These are phyloP conservation scores for Lathamus discolor DNA, from an alignment of 2,113 vertebrate genomes.

Conservation along the genomic window DNA sequence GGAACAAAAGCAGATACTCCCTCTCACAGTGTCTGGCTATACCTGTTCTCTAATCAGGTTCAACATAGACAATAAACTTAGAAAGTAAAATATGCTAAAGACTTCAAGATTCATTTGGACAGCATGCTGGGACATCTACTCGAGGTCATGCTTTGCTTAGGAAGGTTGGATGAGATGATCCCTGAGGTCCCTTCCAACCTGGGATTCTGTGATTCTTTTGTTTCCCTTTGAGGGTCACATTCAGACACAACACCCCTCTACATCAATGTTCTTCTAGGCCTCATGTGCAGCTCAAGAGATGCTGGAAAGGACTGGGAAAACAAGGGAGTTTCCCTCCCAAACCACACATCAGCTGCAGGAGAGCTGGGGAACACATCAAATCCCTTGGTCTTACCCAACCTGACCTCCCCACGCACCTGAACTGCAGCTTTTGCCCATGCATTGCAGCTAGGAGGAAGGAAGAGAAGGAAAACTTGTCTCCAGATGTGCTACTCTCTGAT, in stretches of 20 bases:
- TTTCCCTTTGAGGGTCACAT: rapidly evolving
- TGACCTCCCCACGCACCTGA: neutral
- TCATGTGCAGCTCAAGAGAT: neutral
- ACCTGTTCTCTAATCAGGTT: neutral
- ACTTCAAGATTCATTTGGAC: neutral
- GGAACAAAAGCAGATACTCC: neutral
- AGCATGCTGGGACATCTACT: neutral
- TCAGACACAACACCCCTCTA: neutral
- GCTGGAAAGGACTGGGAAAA: neutral
- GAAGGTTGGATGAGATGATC: neutral
- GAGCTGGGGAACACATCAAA: neutral
- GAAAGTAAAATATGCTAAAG: neutral
- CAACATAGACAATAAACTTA: neutral
- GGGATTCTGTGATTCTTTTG: neutral
- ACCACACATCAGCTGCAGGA: neutral
- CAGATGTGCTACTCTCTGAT: neutral
- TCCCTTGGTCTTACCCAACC: neutral
- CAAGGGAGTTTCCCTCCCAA: neutral
- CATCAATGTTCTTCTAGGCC: neutral
- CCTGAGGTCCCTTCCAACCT: neutral
- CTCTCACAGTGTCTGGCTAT: neutral
- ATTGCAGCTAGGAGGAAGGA: neutral
- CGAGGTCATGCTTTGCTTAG: neutral
- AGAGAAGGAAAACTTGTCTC: neutral
- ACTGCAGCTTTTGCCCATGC: neutral